Percentiles rank a stretch among this genome's conserved stretches.
phyloP scores from a whole-genome alignment of 2,113 vertebrate genomes.

The Mormyrus lacerda region DNA sequence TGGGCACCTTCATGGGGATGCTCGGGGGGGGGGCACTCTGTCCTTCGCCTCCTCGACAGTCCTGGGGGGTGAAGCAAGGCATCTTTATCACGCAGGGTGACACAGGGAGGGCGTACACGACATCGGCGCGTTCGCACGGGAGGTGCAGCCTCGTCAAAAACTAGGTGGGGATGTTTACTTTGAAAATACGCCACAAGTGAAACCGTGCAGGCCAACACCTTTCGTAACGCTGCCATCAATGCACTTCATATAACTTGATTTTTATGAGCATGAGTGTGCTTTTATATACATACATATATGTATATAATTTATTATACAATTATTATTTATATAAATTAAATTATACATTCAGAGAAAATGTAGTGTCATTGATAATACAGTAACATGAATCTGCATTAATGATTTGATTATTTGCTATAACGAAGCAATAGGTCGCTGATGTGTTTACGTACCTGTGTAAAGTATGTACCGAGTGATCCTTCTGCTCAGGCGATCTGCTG shows the following conservation, averaged over 20 bases:
- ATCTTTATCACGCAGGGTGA: not conserved
- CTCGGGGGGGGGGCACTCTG: conserved; percentile 42
- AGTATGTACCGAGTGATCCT: conserved; percentile 69
- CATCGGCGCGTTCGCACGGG: not conserved
- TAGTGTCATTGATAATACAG: not conserved
- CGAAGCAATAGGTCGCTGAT: not conserved
- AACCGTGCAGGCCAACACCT: not conserved
- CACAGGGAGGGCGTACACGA: not conserved
- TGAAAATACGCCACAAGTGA: not conserved
- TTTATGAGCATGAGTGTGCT: not conserved
- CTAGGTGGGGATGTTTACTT: not conserved
- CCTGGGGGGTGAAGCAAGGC: conserved; percentile 40
- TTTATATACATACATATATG: not conserved
- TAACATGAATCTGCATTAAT: not conserved
- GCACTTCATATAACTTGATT: not conserved
- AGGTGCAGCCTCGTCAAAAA: not conserved
- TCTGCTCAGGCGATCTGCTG: conserved; percentile 61
- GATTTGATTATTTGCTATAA: not conserved
- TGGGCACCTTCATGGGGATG: conserved; percentile 84
- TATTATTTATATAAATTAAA: not conserved
- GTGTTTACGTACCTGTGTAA: conserved; percentile 64
- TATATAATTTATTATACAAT: not conserved
- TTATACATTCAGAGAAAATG: not conserved
- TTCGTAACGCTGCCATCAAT: not conserved
- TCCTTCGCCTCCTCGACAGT: conserved; percentile 53